Conservation (phyloP, 2,888 invertebrate genomes). For the Boloria euphrosyne region DNA sequence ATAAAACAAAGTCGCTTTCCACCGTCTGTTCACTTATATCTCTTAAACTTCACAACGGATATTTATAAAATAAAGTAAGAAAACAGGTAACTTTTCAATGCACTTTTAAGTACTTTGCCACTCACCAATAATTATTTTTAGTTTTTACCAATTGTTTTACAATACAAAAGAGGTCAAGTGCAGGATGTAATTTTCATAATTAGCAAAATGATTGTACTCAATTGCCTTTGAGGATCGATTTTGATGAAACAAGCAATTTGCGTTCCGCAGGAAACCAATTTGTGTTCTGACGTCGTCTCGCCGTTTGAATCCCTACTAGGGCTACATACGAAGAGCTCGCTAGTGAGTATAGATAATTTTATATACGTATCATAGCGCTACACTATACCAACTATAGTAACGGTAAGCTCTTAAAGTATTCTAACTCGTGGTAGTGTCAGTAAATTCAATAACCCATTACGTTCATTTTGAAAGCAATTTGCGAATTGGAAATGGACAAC, state of each 20-base stretch:
- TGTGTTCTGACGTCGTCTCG: conserved; percentile 52
- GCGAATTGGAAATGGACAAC: conserved; percentile 49
- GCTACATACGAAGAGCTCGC: neutral
- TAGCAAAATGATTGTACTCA: conserved; percentile 28
- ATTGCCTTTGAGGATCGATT: conserved; percentile 47
- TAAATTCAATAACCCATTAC: conserved; percentile 59
- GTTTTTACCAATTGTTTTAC: neutral
- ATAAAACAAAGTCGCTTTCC: too few species aligned
- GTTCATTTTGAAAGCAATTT: conserved; percentile 54
- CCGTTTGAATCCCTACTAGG: conserved; percentile 19
- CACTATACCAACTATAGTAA: neutral
- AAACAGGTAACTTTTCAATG: neutral
- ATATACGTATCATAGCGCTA: neutral
- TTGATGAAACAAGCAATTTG: conserved; percentile 56
- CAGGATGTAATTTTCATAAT: conserved; percentile 27
- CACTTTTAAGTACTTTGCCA: neutral
- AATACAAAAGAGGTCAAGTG: conserved; percentile 24
- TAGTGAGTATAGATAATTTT: neutral
- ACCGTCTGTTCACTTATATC: too few species aligned
- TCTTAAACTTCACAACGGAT: too few species aligned
- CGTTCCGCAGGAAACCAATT: conserved; percentile 68
- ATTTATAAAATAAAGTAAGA: neutral
- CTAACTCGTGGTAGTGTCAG: conserved; percentile 35
- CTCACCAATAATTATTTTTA: neutral
- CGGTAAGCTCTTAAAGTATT: neutral